Evolutionary conservation across 2,797 vertebrate genomes (phyloP).

Genomic region (Poeciliopsis turneri): DNA sequence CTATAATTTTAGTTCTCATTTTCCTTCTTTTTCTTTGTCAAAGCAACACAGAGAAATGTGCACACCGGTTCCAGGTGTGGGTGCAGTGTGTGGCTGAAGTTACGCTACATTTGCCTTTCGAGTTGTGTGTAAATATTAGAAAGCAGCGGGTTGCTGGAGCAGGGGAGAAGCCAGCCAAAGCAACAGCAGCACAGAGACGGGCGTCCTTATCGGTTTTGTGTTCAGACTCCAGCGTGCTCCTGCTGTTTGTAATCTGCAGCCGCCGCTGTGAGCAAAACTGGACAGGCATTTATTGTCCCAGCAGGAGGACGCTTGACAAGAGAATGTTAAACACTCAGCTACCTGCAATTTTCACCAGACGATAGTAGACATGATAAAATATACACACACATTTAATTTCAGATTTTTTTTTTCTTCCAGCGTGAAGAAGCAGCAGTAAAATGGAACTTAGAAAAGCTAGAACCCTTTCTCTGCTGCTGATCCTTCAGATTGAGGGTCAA

Average conservation of each 20-base stretch:
- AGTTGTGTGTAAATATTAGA: conserved; percentile 99
- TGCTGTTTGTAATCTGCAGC: conserved; percentile 98
- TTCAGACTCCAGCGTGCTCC: conserved; percentile 89
- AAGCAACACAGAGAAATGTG: conserved; percentile 56
- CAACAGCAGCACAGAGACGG: conserved; percentile 86
- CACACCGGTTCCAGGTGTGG: conserved; percentile 72
- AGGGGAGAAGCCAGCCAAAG: conserved; percentile 90
- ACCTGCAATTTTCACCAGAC: conserved; percentile 91
- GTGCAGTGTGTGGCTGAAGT: conserved; percentile 56
- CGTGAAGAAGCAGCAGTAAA: conserved; percentile 20
- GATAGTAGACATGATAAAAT: conserved; percentile 89
- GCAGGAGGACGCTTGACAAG: conserved; percentile 93
- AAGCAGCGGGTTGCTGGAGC: conserved; percentile 92
- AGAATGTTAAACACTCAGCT: conserved; percentile 94
- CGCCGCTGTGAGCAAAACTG: conserved; percentile 96
- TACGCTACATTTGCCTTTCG: conserved; percentile 87
- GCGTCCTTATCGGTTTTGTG: conserved; percentile 95
- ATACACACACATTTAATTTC: conserved; percentile 82
- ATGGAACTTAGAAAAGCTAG: conserved; percentile 10
- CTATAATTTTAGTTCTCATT: conserved; percentile 65
- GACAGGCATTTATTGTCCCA: conserved; percentile 99
- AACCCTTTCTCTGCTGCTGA: conserved; percentile 18
- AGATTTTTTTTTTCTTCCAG: conserved; percentile 39
- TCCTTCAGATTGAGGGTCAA: conserved; percentile 1
- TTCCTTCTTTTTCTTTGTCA: conserved; percentile 25